These are phyloP conservation scores for Rhynchotus rufescens DNA, from an alignment of 2,797 vertebrate genomes.

Conservation along the genomic window DNA sequence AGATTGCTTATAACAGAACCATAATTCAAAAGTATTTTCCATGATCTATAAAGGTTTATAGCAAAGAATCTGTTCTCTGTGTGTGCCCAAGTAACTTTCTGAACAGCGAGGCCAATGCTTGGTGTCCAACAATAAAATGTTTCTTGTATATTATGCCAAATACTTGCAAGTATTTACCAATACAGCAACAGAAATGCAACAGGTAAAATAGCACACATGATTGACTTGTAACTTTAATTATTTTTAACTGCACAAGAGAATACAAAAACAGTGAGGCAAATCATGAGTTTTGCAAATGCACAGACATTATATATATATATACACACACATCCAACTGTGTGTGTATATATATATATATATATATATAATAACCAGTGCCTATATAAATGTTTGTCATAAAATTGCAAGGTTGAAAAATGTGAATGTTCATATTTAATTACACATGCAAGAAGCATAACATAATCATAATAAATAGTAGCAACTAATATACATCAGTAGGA, in stretches of 20 bases:
- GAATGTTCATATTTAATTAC: background rate
- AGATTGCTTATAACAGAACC: slow-evolving; percentile 40
- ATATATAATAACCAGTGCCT: background rate
- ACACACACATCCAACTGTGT: background rate
- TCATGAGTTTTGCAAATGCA: background rate
- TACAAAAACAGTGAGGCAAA: slow-evolving; percentile 56
- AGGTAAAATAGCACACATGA: slow-evolving; percentile 5
- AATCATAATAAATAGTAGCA: slow-evolving; percentile 47
- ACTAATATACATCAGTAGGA: background rate
- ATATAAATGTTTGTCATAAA: background rate
- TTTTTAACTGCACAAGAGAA: slow-evolving; percentile 41
- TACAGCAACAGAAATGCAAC: slow-evolving; percentile 23
- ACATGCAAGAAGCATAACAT: background rate
- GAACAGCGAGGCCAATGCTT: background rate
- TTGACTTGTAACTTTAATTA: background rate
- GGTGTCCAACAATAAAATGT: background rate
- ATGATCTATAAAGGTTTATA: slow-evolving; percentile 45
- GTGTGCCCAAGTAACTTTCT: background rate
- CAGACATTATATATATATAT: background rate
- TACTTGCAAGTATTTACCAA: slow-evolving; percentile 12
- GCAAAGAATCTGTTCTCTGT: slow-evolving; percentile 20
- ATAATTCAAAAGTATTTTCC: slow-evolving; percentile 25
- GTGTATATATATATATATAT: background rate
- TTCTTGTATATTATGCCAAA: background rate
- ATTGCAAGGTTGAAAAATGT: background rate